Percentiles rank a stretch among this genome's conserved stretches.
These are phyloP conservation scores for Pyrocoelia pectoralis DNA, from an alignment of 2,888 invertebrate species.

Conservation along the genomic window DNA sequence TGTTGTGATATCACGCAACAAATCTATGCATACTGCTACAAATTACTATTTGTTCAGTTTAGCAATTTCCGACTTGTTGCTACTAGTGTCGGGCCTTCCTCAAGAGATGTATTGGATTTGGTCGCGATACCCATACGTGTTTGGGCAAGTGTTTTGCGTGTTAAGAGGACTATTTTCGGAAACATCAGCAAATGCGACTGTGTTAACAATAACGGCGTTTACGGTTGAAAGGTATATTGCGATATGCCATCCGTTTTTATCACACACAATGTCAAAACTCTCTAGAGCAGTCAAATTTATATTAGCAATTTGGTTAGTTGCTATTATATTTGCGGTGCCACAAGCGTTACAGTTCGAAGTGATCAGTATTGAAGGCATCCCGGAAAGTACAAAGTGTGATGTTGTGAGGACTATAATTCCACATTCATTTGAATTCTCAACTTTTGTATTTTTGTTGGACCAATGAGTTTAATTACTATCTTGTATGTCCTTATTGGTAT, in stretches of 20 bases:
- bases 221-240: conserved; percentile 76
- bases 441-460: conserved; percentile 85
- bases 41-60: conserved; percentile 86
- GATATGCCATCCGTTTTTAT: conserved; percentile 73
- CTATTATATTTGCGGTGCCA: conserved; percentile 76
- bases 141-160: conserved; percentile 82
- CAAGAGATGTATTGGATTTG: conserved; percentile 83
- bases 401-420: conserved; percentile 66
- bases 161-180: conserved; percentile 81
- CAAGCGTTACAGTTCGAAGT: conserved; percentile 68
- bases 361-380: conserved; percentile 52
- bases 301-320: conserved; percentile 80
- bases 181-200: conserved; percentile 80
- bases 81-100: conserved; percentile 81
- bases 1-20: conserved; percentile 82
- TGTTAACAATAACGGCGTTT: conserved; percentile 73
- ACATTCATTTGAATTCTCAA: conserved; percentile 81
- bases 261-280: conserved; percentile 87
- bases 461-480: conserved; percentile 86
- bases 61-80: conserved; percentile 82
- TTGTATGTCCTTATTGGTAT: conserved; percentile 81
- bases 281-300: conserved; percentile 85
- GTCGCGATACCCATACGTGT: conserved; percentile 79
- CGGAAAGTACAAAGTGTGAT: conserved; percentile 59
- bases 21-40: conserved; percentile 85